Conservation (phyloP, 2,888 invertebrate genomes). For the Marronus borbonicus region DNA sequence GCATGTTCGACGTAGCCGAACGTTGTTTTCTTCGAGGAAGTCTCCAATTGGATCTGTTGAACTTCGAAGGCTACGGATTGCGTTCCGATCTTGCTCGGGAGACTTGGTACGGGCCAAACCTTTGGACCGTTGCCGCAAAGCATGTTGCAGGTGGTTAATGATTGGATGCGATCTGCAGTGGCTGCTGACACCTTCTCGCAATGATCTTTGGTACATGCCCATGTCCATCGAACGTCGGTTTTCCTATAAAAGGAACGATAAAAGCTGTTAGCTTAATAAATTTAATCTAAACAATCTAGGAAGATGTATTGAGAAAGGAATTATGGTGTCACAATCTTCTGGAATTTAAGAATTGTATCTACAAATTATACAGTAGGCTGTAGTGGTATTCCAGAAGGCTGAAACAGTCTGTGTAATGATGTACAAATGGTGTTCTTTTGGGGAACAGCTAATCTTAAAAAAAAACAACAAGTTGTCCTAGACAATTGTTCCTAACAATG, state of each 20-base stretch:
- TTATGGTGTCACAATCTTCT: no score
- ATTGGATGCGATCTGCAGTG: constrained; percentile 69
- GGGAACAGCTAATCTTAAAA: no score
- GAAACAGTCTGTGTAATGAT: no score
- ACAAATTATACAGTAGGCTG: no score
- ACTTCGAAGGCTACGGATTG: constrained; percentile 76
- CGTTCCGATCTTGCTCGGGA: constrained; percentile 78
- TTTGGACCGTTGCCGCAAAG: constrained; percentile 82
- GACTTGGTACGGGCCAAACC: constrained; percentile 87
- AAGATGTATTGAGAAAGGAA: no score
- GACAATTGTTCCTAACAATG: no score
- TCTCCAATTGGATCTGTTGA: constrained; percentile 72
- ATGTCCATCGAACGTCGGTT: constrained; percentile 80
- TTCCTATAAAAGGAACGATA: constrained; percentile 68
- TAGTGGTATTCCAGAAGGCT: no score
- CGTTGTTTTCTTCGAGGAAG: constrained; percentile 69
- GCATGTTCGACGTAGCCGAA: constrained; percentile 71
- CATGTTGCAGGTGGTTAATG: constrained; percentile 84
- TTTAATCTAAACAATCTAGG: no score
- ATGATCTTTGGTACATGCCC: constrained; percentile 80
- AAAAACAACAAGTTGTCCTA: no score
- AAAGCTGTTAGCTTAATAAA: no score
- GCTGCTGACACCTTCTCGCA: constrained; percentile 76
- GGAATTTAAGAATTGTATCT: no score
- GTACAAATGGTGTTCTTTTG: no score